Base-by-base conservation (phyloP, 2,797 vertebrate genomes). In the Kryptopterus vitreolus region DNA sequence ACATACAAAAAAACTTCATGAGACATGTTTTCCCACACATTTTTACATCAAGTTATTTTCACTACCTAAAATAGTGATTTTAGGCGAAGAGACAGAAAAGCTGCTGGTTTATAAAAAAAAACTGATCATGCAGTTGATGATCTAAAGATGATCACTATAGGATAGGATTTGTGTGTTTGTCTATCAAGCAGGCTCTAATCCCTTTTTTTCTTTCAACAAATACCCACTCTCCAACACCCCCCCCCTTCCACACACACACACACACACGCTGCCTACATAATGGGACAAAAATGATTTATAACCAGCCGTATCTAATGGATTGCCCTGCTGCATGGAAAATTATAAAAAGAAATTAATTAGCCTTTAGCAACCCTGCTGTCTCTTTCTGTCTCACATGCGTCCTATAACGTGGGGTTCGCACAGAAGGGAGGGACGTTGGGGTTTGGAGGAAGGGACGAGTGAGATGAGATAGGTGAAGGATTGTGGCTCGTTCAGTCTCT, bases 331-430 rank as follows among this genome's bases (percentile, higher is more conserved):
- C 89, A 89, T 87, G 87, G 91, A 87, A 91, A 93, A 94, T 94
- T 93, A 92, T 92, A 90, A 92, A 93, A 92, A 92, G 86, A 93
- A 93, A 92, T 93, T 89, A 93, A 93, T 93, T 93, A 94, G 90
- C 91, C 93, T 93, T 90, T 88, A 87, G 90, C 87, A 90, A 92
- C 92, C 92, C 92, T 85, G 77, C 76, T 82, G 81, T 88, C 90
- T 89, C 87, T 93, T 92, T 89, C 68, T 81, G 59, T 83, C 79
- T 72, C 53, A 68, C 84, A 77, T 52, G 66, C 46, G 26, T 48
- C 69, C 72, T 75, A 20, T 24, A 26, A 57, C 16, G 10, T 43
- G 24, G 65, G 33, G 63, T 20, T 31, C 43, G 29, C 65, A 46
- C 29, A 68, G 29, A 16, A 7, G n/a, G 43, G 18, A 31, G 68